These are phyloP conservation scores for Drosophila crucigera DNA, from an alignment of 2,888 invertebrate species.

Conservation along the genomic window DNA sequence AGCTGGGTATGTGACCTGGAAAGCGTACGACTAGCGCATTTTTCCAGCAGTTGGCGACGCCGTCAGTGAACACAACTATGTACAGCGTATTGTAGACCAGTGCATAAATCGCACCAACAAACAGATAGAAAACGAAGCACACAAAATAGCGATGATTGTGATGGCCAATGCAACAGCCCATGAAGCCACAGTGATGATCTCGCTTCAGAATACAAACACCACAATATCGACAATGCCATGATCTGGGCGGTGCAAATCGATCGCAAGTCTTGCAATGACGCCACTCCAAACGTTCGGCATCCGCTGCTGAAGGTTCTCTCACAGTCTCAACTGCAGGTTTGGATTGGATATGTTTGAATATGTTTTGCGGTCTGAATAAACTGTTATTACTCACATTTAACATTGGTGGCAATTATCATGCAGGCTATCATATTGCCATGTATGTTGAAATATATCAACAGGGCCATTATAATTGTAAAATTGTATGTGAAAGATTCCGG, in stretches of 20 bases:
- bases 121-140: slow-evolving; percentile 90
- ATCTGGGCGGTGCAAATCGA: slow-evolving; percentile 90
- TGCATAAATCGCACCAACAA: slow-evolving; percentile 89
- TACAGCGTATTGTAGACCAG: slow-evolving; percentile 90
- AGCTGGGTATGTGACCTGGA: neutral
- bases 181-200: slow-evolving; percentile 95
- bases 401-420: slow-evolving; percentile 91
- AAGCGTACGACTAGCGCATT: neutral
- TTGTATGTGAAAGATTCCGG: slow-evolving; percentile 86
- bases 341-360: neutral
- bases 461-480: slow-evolving; percentile 88
- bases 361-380: neutral
- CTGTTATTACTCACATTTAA: slow-evolving; percentile 86
- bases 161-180: slow-evolving; percentile 94
- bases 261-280: slow-evolving; percentile 88
- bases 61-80: slow-evolving; percentile 85
- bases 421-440: slow-evolving; percentile 91
- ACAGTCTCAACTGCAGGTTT: neutral
- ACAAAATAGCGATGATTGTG: slow-evolving; percentile 94
- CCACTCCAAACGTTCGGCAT: slow-evolving; percentile 12
- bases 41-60: slow-evolving; percentile 37
- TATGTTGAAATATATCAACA: slow-evolving; percentile 91
- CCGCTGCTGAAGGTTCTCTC: neutral
- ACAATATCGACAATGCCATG: slow-evolving; percentile 96
- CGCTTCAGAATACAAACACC: slow-evolving; percentile 92